These are phyloP conservation scores for Chelon auratus DNA, from an alignment of 2,797 vertebrate species.

Conservation along the genomic window DNA sequence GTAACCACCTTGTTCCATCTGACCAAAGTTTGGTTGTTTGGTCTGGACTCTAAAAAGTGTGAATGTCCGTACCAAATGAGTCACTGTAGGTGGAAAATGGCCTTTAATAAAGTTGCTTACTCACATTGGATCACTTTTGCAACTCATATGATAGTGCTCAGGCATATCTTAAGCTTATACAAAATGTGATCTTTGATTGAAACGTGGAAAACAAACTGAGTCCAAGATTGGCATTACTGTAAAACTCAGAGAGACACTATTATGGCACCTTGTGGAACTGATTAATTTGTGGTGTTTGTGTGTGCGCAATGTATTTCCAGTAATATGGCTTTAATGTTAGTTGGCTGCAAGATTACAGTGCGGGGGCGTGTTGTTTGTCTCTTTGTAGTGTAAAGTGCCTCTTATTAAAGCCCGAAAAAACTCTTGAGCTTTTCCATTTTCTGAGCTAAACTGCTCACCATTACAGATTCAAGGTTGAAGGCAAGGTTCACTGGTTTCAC, in stretches of 20 bases:
- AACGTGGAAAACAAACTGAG: too few relatives aligned
- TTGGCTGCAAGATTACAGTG: constrained; percentile 17
- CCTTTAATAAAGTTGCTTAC: too few relatives aligned
- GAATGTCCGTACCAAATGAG: too few relatives aligned
- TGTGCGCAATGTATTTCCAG: not conserved
- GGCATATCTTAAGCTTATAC: too few relatives aligned
- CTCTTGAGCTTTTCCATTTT: constrained; percentile 1
- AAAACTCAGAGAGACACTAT: not conserved
- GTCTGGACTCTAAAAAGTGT: too few relatives aligned
- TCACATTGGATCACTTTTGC: too few relatives aligned
- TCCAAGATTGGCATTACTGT: not conserved
- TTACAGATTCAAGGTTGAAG: constrained; percentile 11
- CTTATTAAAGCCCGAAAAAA: constrained; percentile 10
- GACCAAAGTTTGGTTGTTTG: too few relatives aligned
- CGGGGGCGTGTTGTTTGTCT: constrained; percentile 20
- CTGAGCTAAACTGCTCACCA: constrained; percentile 5
- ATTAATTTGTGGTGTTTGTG: not conserved
- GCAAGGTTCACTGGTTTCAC: constrained; percentile 18
- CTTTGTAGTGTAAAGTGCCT: constrained; percentile 23
- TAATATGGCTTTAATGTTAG: constrained; percentile 5
- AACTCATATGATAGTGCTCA: too few relatives aligned
- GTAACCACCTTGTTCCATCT: too few relatives aligned
- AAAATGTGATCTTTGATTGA: too few relatives aligned
- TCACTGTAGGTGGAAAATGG: too few relatives aligned
- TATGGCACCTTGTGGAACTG: not conserved